These are phyloP conservation scores for Axea sp. DNA, from an alignment of 2,888 invertebrate genomes.

Conservation along the genomic window DNA sequence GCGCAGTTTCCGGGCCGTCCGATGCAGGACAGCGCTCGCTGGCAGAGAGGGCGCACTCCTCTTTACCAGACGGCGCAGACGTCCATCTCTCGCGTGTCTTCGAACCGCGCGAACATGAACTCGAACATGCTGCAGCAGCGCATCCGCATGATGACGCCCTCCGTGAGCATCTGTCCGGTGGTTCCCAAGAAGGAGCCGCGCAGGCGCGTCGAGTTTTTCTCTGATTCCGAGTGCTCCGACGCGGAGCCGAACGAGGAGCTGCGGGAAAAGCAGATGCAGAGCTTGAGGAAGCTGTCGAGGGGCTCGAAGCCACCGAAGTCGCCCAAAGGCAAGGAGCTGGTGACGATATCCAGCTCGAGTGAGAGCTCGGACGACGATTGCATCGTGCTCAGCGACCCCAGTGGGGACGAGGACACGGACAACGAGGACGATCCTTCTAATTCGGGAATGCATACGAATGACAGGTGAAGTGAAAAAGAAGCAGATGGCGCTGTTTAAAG, in stretches of 20 bases:
- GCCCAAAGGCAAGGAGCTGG: slow-evolving; percentile 81
- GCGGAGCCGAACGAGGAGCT: slow-evolving; percentile 72
- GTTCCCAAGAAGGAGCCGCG: slow-evolving; percentile 76
- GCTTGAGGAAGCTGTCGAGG: slow-evolving; percentile 67
- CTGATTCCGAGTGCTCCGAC: slow-evolving; percentile 78
- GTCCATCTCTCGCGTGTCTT: slow-evolving; percentile 73
- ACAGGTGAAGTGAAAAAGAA: slow-evolving; percentile 75
- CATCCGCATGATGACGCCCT: slow-evolving; percentile 80
- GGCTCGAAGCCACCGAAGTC: slow-evolving; percentile 67
- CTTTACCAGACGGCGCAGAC: slow-evolving; percentile 69
- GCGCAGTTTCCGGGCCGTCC: slow-evolving; percentile 70
- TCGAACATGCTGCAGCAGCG: slow-evolving; percentile 73
- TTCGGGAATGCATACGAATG: slow-evolving; percentile 96
- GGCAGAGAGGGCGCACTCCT: slow-evolving; percentile 74
- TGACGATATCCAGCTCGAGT: slow-evolving; percentile 87
- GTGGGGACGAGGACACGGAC: slow-evolving; percentile 88
- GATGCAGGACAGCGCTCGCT: slow-evolving; percentile 73
- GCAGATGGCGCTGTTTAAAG: no score
- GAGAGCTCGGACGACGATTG: slow-evolving; percentile 91
- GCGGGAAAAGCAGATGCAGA: slow-evolving; percentile 73
- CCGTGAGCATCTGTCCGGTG: slow-evolving; percentile 80
- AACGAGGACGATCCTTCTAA: slow-evolving; percentile 92
- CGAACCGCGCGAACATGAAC: slow-evolving; percentile 65
- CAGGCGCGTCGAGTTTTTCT: slow-evolving; percentile 74
- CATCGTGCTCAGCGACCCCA: slow-evolving; percentile 91